These are phyloP conservation scores for Lynx canadensis DNA, from an alignment of 2,113 vertebrate species.

Conservation along the genomic window DNA sequence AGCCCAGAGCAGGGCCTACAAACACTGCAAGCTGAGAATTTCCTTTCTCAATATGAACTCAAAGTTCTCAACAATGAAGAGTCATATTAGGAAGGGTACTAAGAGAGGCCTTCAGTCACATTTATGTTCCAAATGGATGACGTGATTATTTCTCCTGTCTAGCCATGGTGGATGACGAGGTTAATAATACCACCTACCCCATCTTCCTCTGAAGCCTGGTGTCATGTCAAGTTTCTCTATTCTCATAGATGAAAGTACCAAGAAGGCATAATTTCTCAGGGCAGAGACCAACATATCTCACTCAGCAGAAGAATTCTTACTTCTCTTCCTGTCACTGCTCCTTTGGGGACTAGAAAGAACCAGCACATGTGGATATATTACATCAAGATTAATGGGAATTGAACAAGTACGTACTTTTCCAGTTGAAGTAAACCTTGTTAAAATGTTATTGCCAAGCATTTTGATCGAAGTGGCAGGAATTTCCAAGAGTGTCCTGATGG, in stretches of 20 bases:
- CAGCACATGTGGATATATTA: accelerated
- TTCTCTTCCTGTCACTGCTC: background rate
- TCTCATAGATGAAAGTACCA: background rate
- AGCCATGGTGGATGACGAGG: accelerated
- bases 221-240: background rate
- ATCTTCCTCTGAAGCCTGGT: background rate
- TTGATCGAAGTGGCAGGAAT: background rate
- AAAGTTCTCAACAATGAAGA: background rate
- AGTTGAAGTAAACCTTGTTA: background rate
- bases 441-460: background rate
- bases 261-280: background rate
- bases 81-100: background rate
- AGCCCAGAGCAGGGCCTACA: background rate
- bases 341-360: accelerated
- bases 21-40: background rate
- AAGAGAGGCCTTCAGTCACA: background rate
- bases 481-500: background rate
- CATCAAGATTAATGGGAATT: background rate
- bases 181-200: too few species aligned
- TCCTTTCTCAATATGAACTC: background rate
- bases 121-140: accelerated
- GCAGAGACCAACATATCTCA: background rate
- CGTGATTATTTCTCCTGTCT: too few species aligned
- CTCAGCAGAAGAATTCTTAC: background rate
- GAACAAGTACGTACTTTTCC: background rate